Base-by-base conservation (phyloP, 2,888 invertebrate genomes). In the Ornithoptera priamus region DNA sequence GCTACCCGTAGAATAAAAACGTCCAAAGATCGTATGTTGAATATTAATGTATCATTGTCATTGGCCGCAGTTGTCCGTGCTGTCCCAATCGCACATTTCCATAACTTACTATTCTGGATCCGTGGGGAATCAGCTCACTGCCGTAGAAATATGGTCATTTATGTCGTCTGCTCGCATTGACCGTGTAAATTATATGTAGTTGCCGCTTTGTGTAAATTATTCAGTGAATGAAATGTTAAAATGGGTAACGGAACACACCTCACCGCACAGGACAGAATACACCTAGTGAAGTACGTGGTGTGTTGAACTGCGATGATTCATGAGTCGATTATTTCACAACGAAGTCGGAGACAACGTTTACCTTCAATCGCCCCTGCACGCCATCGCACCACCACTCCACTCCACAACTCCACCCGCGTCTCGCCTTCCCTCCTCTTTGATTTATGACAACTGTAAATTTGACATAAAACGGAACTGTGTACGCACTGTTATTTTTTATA, bases 11-110 rank as follows among this genome's bases (percentile, higher is more conserved):
- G 83, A 87, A 85, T 81, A 84, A 81, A 86, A 82, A 84, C 88
- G 88, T 80, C 87, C 87, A 88, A 88, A 88, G 88, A 89, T 85
- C 88, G 89, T 78, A 88, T 86, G 90, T 88, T 92, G 92, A 92
- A 92, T 92, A 92, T 92, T 92, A 92, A 92, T 92, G 89, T 86
- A 87, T 90, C 91, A 91, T 92, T 92, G 92, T 92, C 92, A 91
- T 91, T 91, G 92, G 90, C 87, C 88, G 86, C 89, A 88, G 89
- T 89, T 87, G 88, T 85, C 90, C 89, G 90, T 85, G 86, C 87
- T 88, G 90, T 89, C 90, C 92, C 91, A 90, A 90, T 89, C 91
- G 90, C 88, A 84, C 88, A 92, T 92, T 92, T 89, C 90, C 92
- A 92, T 92, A 92, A 92, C 90, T 92, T 92, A 92, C 90, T 92